Conservation (phyloP, 1,140 invertebrate species). For the Bombyx mandarina region DNA sequence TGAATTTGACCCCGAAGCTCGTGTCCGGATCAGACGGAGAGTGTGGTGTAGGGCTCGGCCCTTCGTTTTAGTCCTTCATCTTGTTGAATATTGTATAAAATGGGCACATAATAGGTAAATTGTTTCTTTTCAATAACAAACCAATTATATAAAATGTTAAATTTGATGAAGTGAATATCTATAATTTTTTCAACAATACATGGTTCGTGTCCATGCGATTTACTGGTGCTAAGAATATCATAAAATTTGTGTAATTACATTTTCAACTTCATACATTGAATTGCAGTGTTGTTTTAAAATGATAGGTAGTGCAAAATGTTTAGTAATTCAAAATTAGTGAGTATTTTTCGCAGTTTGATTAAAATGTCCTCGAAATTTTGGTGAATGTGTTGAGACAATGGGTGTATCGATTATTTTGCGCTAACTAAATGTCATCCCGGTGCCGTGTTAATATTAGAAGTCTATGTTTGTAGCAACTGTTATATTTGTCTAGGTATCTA, state of each 20-base stretch:
- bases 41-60: slow-evolving; percentile 64
- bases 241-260: slow-evolving; percentile 51
- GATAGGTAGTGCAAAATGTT: slow-evolving; percentile 6
- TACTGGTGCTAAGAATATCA: slow-evolving; percentile 66
- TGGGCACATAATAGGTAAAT: slow-evolving; percentile 70
- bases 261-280: slow-evolving; percentile 40
- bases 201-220: slow-evolving; percentile 36
- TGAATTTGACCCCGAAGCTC: slow-evolving; percentile 70
- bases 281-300: slow-evolving; percentile 31
- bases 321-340: slow-evolving; percentile 13
- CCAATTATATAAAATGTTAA: not conserved
- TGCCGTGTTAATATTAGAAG: slow-evolving; percentile 70
- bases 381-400: slow-evolving; percentile 68
- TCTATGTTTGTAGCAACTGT: slow-evolving; percentile 65
- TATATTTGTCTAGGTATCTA: slow-evolving; percentile 65
- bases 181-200: slow-evolving; percentile 38
- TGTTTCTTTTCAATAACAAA: slow-evolving; percentile 26
- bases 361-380: slow-evolving; percentile 37
- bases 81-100: slow-evolving; percentile 60
- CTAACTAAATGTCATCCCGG: slow-evolving; percentile 69
- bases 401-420: slow-evolving; percentile 71
- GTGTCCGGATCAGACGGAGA: slow-evolving; percentile 64
- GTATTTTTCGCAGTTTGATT: slow-evolving; percentile 11
- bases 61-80: slow-evolving; percentile 64
- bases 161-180: not conserved